Evolutionary conservation across 2,888 invertebrate genomes (phyloP).

Genomic region (Spialia ferax): DNA sequence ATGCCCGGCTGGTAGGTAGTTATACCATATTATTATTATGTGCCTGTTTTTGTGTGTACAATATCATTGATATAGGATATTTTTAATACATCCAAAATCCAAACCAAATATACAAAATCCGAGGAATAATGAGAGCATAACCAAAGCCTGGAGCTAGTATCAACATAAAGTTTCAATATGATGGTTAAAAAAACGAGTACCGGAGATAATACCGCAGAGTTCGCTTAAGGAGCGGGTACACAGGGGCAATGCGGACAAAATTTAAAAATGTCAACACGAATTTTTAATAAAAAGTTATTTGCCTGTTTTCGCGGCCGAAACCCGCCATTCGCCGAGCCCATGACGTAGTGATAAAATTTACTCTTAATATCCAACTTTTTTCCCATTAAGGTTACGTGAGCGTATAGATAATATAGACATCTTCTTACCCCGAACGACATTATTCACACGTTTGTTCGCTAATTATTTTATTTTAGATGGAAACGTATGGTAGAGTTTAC

Average conservation of each 20-base stretch:
- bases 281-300: constrained; percentile 39
- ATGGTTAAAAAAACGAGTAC: background rate
- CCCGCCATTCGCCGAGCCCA: constrained; percentile 8
- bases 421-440: background rate
- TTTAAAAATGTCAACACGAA: constrained; percentile 38
- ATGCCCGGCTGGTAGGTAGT: too few relatives aligned
- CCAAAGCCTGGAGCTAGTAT: too few relatives aligned
- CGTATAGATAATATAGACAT: background rate
- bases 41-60: too few relatives aligned
- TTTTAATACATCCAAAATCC: too few relatives aligned
- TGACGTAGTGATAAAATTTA: constrained; percentile 26
- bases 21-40: too few relatives aligned
- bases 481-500: background rate
- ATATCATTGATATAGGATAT: too few relatives aligned
- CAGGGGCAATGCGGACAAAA: constrained; percentile 19
- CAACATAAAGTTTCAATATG: background rate
- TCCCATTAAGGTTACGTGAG: background rate
- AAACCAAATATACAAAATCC: too few relatives aligned
- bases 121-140: too few relatives aligned
- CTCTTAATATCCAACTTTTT: constrained; percentile 28
- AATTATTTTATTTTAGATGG: background rate
- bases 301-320: constrained; percentile 28
- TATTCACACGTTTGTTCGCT: background rate
- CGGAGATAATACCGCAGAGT: background rate
- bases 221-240: constrained; percentile 15